Percentiles rank a stretch among this genome's conserved stretches.
phyloP scores from a whole-genome alignment of 2,888 invertebrate genomes.

The Pseudococcus jackbeardsleyi region DNA sequence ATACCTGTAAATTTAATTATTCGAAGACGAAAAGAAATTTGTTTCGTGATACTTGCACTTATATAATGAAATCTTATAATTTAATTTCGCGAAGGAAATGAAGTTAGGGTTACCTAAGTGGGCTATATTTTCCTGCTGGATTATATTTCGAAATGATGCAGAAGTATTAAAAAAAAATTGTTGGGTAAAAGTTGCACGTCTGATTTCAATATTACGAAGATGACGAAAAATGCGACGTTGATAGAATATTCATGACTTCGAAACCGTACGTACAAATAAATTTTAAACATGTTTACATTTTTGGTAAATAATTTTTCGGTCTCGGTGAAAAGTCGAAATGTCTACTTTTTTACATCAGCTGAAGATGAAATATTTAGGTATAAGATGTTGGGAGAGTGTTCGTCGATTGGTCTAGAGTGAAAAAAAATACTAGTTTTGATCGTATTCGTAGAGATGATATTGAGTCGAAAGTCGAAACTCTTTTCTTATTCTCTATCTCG shows the following conservation, averaged over 20 bases:
- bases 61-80: neutral
- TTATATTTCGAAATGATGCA: neutral
- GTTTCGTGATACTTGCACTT: neutral
- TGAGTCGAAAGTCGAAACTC: too few species aligned
- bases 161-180: neutral
- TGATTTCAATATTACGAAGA: constrained; percentile 11
- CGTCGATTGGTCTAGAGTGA: too few species aligned
- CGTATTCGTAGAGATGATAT: too few species aligned
- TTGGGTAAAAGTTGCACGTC: constrained; percentile 17
- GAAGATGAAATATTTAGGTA: too few species aligned
- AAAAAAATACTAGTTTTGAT: too few species aligned
- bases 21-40: neutral
- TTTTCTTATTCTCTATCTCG: too few species aligned
- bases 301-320: neutral
- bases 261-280: neutral
- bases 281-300: neutral
- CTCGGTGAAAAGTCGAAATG: neutral
- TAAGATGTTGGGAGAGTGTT: too few species aligned
- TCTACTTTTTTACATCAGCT: neutral
- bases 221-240: neutral
- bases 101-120: neutral
- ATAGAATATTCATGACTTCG: constrained; percentile 11
- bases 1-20: neutral
- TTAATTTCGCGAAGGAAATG: neutral
- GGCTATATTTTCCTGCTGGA: neutral